Base-by-base conservation (phyloP, 2,888 invertebrate genomes). In the Bunonema sp. region DNA sequence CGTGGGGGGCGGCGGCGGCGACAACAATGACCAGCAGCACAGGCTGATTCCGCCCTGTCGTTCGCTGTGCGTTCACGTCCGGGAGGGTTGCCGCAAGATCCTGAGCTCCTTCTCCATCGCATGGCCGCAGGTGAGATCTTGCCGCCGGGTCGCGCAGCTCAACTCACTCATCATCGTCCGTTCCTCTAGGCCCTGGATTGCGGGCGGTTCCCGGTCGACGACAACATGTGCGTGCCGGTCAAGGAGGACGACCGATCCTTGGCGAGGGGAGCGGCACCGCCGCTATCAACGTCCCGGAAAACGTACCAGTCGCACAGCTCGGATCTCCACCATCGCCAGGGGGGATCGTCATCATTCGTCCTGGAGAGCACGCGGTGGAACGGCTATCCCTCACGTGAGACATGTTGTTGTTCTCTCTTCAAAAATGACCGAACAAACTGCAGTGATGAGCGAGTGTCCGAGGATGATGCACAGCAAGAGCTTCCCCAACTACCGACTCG, bases 61-160 rank as follows among this genome's bases (percentile, higher is more conserved):
- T 3, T 68, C 70, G n/a, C 52, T 74, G 20, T 74, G 74, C 53
- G 56, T 69, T 16, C 57, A 59, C 12, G 65, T 63, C 2, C 57
- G 59, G 37, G 49, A 46, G 31, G 73, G 72, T 2, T 74, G 74
- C 53, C 72, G 72, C 52, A 61, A 60, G 4, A 50, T 74, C 34
- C 73, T 75, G 72, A 70, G 71, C 49, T 70, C 70, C 48, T 74
- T 74, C 50, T 72, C 72, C 20, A 74, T 72, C 56, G 59, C 70
- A 34, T 75, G 74, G 74, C 74, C 74, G 1, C 68, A 70, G 22
- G n/a, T n/a, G n/a, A n/a, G n/a, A n/a, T n/a, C n/a, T n/a, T n/a
- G n/a, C n/a, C n/a, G n/a, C n/a, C n/a, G n/a, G n/a, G n/a, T n/a
- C n/a, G n/a, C n/a, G n/a, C n/a, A n/a, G n/a, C n/a, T n/a, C n/a